These are phyloP conservation scores for Natrix natrix DNA, from an alignment of 2,797 vertebrate species.

Conservation along the genomic window DNA sequence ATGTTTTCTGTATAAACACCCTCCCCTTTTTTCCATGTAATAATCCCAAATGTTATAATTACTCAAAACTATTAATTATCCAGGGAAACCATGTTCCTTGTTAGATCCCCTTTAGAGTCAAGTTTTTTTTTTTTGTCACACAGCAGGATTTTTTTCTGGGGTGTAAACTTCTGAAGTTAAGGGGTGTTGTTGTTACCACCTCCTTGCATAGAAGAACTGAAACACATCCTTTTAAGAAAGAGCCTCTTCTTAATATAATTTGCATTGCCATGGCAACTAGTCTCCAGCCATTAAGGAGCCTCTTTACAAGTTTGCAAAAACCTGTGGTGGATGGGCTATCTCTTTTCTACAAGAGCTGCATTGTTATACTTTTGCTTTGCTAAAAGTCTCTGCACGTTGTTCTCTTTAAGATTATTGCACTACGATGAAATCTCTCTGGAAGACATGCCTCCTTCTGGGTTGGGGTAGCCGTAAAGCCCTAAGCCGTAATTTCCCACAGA, in stretches of 20 bases:
- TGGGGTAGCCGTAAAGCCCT: neutral
- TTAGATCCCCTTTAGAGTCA: neutral
- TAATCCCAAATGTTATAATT: neutral
- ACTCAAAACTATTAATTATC: neutral
- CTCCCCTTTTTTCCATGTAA: neutral
- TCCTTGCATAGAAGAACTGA: neutral
- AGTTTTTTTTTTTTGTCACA: neutral
- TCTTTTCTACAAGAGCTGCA: neutral
- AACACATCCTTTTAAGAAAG: neutral
- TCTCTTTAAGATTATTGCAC: neutral
- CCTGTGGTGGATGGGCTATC: neutral
- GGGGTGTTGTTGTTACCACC: neutral
- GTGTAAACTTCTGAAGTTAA: neutral
- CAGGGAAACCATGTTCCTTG: neutral
- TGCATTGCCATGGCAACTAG: slow-evolving; percentile 21
- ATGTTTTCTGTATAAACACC: neutral
- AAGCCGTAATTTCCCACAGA: too few species aligned
- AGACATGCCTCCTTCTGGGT: neutral
- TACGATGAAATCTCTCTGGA: neutral
- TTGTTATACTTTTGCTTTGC: neutral
- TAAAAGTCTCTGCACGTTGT: neutral
- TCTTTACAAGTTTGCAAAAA: slow-evolving; percentile 1
- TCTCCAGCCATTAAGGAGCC: neutral
- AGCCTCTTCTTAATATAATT: slow-evolving; percentile 13
- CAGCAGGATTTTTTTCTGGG: neutral